Conservation (phyloP, 1,140 invertebrate genomes). For the Lucilia cuprina region DNA sequence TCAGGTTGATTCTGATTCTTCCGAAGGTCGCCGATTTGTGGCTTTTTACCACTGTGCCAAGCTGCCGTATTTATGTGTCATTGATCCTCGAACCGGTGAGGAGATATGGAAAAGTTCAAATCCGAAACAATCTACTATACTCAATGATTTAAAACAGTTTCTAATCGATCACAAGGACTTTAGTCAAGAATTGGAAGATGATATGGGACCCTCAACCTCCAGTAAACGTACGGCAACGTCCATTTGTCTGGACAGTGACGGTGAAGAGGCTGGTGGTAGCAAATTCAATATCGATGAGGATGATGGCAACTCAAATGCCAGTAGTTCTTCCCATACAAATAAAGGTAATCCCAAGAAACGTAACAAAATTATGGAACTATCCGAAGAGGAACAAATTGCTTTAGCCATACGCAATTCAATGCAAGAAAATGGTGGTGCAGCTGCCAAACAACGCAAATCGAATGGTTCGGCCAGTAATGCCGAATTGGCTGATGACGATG, state of each 20-base stretch:
- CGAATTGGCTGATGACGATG: conserved; percentile 17
- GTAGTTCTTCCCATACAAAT: conserved; percentile 36
- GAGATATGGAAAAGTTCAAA: conserved; percentile 56
- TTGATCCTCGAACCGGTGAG: conserved; percentile 81
- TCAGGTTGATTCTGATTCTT: conserved; percentile 73
- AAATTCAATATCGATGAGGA: conserved; percentile 35
- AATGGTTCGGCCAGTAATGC: background rate
- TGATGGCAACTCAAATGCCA: conserved; percentile 18
- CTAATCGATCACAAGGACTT: conserved; percentile 54
- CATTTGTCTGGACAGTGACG: conserved; percentile 43
- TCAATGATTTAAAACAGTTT: conserved; percentile 50
- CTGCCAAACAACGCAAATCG: conserved; percentile 37
- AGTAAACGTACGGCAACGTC: conserved; percentile 47
- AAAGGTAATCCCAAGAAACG: conserved; percentile 48
- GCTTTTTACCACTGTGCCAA: conserved; percentile 74
- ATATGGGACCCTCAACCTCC: conserved; percentile 47
- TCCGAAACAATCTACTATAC: conserved; percentile 49
- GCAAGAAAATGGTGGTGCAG: conserved; percentile 48
- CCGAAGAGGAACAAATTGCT: conserved; percentile 57
- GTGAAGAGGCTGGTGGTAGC: background rate
- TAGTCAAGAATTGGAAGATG: conserved; percentile 41
- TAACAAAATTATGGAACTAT: conserved; percentile 51
- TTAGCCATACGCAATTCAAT: conserved; percentile 60
- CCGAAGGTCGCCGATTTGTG: conserved; percentile 73
- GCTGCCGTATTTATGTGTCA: conserved; percentile 77